Evolutionary conservation across 2,797 vertebrate genomes (phyloP).

Genomic region (Lates japonicus): DNA sequence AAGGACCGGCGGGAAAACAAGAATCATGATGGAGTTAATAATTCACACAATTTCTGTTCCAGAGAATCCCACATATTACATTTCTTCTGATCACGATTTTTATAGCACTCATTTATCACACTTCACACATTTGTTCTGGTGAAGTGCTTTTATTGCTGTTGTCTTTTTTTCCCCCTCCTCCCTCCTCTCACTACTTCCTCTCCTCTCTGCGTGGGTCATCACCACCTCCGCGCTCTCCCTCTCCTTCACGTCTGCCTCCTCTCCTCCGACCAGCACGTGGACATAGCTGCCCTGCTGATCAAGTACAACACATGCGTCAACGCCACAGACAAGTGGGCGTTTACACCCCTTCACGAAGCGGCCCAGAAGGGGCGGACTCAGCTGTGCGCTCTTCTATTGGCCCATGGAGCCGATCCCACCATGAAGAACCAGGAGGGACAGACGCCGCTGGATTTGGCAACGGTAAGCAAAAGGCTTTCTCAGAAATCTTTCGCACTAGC

Average conservation of each 20-base stretch:
- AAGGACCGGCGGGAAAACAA: constrained; percentile 23
- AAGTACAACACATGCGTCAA: constrained; percentile 89
- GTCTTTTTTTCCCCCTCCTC: neutral
- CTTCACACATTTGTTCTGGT: constrained; percentile 32
- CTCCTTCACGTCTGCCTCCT: neutral
- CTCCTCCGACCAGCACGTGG: constrained; percentile 83
- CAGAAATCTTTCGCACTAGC: neutral
- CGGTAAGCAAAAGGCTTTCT: constrained; percentile 68
- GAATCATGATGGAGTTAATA: constrained; percentile 50
- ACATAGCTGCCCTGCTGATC: constrained; percentile 89
- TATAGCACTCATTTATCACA: constrained; percentile 21
- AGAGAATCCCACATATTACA: constrained; percentile 18
- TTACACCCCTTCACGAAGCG: constrained; percentile 86
- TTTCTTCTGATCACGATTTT: constrained; percentile 25
- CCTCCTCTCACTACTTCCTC: constrained; percentile 4
- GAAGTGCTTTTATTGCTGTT: constrained; percentile 30
- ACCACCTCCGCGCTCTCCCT: neutral
- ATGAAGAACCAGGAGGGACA: constrained; percentile 91
- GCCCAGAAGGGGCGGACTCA: constrained; percentile 86
- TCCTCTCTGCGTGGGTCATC: neutral
- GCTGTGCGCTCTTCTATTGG: constrained; percentile 84
- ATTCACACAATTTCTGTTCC: constrained; percentile 36
- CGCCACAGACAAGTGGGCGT: constrained; percentile 87
- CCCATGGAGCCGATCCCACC: constrained; percentile 89
- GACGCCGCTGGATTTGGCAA: constrained; percentile 88